Evolutionary conservation across 2,113 vertebrate genomes (phyloP).

Genomic region (Capreolus pygargus): DNA sequence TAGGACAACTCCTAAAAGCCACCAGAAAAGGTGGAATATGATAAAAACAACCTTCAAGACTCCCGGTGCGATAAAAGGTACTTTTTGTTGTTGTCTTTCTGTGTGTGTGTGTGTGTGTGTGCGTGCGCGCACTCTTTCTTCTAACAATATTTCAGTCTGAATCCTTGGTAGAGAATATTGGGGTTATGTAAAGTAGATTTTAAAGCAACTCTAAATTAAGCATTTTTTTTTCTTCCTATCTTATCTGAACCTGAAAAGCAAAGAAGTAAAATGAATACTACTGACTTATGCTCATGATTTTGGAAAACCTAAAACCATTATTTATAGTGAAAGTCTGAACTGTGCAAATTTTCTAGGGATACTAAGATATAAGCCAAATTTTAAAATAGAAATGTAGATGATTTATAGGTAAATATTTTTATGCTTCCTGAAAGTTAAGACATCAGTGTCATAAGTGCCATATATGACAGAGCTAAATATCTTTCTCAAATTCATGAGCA

Average conservation of each 20-base stretch:
- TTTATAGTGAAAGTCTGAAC: background rate
- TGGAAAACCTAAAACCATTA: background rate
- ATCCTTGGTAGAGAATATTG: background rate
- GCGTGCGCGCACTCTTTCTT: background rate
- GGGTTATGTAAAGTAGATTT: background rate
- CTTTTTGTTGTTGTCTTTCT: background rate
- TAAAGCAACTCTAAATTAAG: background rate
- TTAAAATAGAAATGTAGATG: background rate
- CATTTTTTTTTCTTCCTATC: background rate
- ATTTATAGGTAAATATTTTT: background rate
- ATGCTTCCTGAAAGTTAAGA: background rate
- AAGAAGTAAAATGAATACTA: background rate
- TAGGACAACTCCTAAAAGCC: constrained; percentile 71
- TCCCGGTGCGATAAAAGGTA: constrained; percentile 75
- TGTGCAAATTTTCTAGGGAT: background rate
- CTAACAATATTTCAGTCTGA: background rate
- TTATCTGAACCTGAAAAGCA: background rate
- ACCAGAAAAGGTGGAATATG: constrained; percentile 71
- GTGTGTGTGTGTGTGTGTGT: constrained; percentile 36
- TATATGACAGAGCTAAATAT: background rate
- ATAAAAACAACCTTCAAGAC: constrained; percentile 71
- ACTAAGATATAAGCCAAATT: background rate
- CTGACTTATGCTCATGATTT: background rate
- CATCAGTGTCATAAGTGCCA: background rate
- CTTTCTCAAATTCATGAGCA: background rate